These are phyloP conservation scores for Fistularia commersonii DNA, from an alignment of 2,797 vertebrate genomes.

Conservation along the genomic window DNA sequence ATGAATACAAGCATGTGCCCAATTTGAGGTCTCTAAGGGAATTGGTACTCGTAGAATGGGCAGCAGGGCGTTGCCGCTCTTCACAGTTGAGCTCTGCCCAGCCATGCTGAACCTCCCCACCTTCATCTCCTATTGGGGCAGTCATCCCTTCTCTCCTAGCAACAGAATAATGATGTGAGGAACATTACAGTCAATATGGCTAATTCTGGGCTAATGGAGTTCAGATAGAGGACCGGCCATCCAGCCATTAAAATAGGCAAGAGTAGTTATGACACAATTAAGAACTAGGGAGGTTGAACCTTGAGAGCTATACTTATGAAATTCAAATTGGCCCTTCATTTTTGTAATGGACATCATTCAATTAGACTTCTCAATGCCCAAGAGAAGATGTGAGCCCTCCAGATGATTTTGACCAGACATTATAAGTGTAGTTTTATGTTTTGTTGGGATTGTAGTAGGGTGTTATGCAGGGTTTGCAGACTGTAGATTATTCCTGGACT, in stretches of 20 bases:
- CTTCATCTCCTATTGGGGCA: conserved; percentile 51
- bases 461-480: conserved; percentile 20
- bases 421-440: not conserved
- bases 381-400: conserved; percentile 11
- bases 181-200: conserved; percentile 69
- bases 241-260: conserved; percentile 49
- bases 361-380: conserved; percentile 25
- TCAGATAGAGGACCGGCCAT: conserved; percentile 58
- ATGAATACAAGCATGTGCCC: conserved; percentile 44
- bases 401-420: conserved; percentile 5
- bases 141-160: conserved; percentile 53
- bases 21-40: conserved; percentile 41
- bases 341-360: conserved; percentile 30
- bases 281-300: conserved; percentile 51
- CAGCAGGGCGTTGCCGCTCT: conserved; percentile 68
- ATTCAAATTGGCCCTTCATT: conserved; percentile 51
- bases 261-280: conserved; percentile 62
- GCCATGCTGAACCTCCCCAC: conserved; percentile 73
- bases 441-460: not conserved
- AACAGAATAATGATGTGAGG: conserved; percentile 71
- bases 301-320: conserved; percentile 44
- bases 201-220: conserved; percentile 70
- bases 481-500: conserved; percentile 16
- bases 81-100: conserved; percentile 78
- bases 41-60: conserved; percentile 63